Evolutionary conservation across 2,113 vertebrate species (phyloP), one percentile per base, ranked within the genome.

Genomic region (Benitochromis conjunctus): DNA sequence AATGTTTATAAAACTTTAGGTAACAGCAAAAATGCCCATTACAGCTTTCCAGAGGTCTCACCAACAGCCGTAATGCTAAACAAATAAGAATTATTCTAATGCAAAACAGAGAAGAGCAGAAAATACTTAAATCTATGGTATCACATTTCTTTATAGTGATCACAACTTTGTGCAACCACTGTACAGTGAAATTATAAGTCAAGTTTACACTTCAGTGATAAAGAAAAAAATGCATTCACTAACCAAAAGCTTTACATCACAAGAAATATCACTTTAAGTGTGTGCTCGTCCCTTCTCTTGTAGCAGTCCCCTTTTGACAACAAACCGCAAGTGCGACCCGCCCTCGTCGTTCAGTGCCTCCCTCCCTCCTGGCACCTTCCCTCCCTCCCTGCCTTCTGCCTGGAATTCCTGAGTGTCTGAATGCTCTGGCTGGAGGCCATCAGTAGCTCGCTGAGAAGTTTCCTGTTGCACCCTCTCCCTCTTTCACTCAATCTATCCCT

Each of bases 391-490:
- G 87, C 89, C 79, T 93, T 94, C 91, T 92, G 93, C 90, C 90
- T 94, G 91, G 94, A 96, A 96, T 96, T 96, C 95, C 93, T 95
- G 86, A 88, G 93, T 88, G 95, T 96, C 95, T 95, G 95, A 95
- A 94, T 91, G 85, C 83, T 88, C 89, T 96, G 96, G 94, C 95
- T 91, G 84, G 57, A 90, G 92, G 95, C 95, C 95, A 95, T 92
- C 69, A 5, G 89, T 92, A 94, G 94, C 93, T 94, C 83, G 43
- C 92, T 93, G 92, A 95, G 92, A 94, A 87, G 91, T 93, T 96
- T 96, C 95, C 95, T 95, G 92, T 94, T 88, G 77, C 90, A 84
- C 83, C 89, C 88, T 74, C 76, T 86, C 83, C 77, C 76, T 86
- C 80, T 86, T 80, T 88, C 58, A 16, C 55, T 66, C 51, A 58